Percentiles rank a stretch among this genome's conserved stretches.
Evolutionary conservation across 2,888 invertebrate species (phyloP).

Genomic region (Pachliopta kotzebuea): DNA sequence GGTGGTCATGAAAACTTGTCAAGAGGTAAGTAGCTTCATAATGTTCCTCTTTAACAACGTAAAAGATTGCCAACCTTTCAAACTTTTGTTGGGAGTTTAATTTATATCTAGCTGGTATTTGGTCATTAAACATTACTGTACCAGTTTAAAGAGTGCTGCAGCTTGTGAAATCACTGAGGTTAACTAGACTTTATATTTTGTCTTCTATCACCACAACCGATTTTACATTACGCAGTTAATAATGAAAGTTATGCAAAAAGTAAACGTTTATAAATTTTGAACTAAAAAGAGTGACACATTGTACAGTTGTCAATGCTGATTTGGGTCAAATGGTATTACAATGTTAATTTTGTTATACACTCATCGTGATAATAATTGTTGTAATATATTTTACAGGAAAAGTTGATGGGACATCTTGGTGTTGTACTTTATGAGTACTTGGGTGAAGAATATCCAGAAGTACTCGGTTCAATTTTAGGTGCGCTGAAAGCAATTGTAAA

Average conservation of each 20-base stretch:
- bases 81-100: no score
- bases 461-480: slow-evolving; percentile 97
- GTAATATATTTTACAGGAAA: slow-evolving; percentile 90
- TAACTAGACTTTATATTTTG: no score
- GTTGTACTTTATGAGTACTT: slow-evolving; percentile 99
- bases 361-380: no score
- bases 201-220: background rate
- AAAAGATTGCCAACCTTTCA: no score
- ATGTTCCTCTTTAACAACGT: no score
- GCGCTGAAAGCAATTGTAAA: slow-evolving; percentile 99
- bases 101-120: no score
- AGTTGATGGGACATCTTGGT: slow-evolving; percentile 99
- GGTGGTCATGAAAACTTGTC: slow-evolving; percentile 99
- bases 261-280: background rate
- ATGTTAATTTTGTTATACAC: no score
- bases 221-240: background rate
- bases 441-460: slow-evolving; percentile 99
- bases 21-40: slow-evolving; percentile 83
- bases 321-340: background rate
- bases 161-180: no score
- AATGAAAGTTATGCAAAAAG: background rate
- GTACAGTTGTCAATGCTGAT: no score
- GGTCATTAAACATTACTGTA: no score
- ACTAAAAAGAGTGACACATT: no score
- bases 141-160: no score